phyloP scores from a whole-genome alignment of 2,113 vertebrate species.

The Pipra filicauda region DNA sequence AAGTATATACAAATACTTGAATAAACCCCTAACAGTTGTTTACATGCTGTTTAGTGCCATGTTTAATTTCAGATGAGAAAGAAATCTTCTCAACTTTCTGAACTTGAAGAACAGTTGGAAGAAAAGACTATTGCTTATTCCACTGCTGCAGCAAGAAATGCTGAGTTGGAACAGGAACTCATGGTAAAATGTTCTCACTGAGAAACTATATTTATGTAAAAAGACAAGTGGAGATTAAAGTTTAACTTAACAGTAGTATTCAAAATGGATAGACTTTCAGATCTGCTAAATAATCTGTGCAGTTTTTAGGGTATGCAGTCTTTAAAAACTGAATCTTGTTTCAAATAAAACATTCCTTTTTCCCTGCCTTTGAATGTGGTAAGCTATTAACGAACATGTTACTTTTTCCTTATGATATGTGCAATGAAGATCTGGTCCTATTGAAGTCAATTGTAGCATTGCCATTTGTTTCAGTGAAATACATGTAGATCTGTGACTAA shows the following conservation, averaged over 20 bases:
- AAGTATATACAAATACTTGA: not conserved
- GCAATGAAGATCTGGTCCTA: not conserved
- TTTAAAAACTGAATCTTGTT: not conserved
- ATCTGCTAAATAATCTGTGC: not conserved
- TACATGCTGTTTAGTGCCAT: not conserved
- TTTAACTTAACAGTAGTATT: not conserved
- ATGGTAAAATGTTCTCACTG: conserved; percentile 73
- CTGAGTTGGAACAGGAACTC: conserved; percentile 84
- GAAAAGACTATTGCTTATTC: conserved; percentile 86
- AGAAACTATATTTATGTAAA: not conserved
- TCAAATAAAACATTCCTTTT: not conserved
- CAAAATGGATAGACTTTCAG: not conserved
- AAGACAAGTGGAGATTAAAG: not conserved
- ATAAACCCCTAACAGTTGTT: not conserved
- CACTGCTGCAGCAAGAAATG: conserved; percentile 78
- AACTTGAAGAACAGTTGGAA: conserved; percentile 89
- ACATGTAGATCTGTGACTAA: not conserved
- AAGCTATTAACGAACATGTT: not conserved
- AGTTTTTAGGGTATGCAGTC: not conserved
- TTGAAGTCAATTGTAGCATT: not conserved
- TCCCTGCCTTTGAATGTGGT: not conserved
- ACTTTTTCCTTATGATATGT: not conserved
- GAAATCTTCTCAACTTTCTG: conserved; percentile 80
- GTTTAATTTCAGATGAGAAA: conserved; percentile 82
- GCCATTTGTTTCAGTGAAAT: not conserved